Conservation (phyloP, 1,140 invertebrate species). For the Meloidogyne chitwoodi region DNA sequence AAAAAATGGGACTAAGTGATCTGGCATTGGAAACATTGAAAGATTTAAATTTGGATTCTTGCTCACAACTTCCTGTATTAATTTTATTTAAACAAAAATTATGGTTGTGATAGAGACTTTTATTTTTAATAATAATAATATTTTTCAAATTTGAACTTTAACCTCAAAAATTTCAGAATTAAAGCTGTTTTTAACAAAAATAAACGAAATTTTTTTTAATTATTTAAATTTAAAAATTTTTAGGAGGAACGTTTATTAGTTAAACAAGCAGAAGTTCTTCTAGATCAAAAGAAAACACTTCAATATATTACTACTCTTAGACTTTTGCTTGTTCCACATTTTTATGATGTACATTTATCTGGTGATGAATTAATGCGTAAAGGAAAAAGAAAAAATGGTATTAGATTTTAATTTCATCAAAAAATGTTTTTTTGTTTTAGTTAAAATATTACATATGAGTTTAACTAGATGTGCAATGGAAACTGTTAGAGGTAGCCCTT, state of each 20-base stretch:
- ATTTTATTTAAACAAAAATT: not conserved
- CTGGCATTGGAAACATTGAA: constrained; percentile 48
- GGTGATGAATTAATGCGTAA: constrained; percentile 7
- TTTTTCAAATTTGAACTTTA: too few species aligned
- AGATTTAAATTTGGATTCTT: constrained; percentile 49
- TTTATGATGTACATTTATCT: constrained; percentile 44
- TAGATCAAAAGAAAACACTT: constrained; percentile 30
- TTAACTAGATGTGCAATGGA: constrained; percentile 40
- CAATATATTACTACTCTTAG: constrained; percentile 47
- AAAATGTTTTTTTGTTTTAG: constrained; percentile 26
- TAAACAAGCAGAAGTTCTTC: constrained; percentile 53
- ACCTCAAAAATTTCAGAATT: too few species aligned
- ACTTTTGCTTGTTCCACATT: constrained; percentile 52
- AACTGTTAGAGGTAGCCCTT: constrained; percentile 27
- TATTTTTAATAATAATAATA: too few species aligned
- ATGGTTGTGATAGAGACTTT: too few species aligned
- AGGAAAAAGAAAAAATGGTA: constrained; percentile 11
- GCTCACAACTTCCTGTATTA: constrained; percentile 45
- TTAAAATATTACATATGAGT: constrained; percentile 14
- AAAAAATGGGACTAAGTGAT: constrained; percentile 44
- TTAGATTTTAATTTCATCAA: constrained; percentile 5
- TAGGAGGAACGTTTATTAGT: constrained; percentile 54
- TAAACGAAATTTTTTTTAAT: too few species aligned
- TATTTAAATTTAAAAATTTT: constrained; percentile 10
- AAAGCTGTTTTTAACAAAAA: too few species aligned